Evolutionary conservation across 2,797 vertebrate genomes (phyloP).

Genomic region (Spheniscus humboldti): DNA sequence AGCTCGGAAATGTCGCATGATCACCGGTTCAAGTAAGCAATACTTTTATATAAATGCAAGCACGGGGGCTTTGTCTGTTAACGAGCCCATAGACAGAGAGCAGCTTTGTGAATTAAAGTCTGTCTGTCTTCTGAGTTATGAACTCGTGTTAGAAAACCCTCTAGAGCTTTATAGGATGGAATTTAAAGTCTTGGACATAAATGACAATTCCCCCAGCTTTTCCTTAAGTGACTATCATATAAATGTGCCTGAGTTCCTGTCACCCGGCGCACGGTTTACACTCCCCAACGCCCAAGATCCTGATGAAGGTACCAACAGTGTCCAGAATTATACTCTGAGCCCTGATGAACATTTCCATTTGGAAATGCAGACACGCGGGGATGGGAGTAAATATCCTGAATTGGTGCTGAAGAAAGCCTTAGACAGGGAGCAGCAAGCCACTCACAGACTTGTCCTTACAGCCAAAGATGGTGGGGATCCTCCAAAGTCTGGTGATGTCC

Average conservation of each 20-base stretch:
- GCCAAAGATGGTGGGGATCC: slow-evolving; percentile 75
- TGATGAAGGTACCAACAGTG: slow-evolving; percentile 74
- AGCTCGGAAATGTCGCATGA: slow-evolving; percentile 73
- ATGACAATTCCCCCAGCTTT: slow-evolving; percentile 76
- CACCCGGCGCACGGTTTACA: slow-evolving; percentile 71
- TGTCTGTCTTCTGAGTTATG: slow-evolving; percentile 71
- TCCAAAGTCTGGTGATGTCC: slow-evolving; percentile 59
- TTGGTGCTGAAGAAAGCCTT: slow-evolving; percentile 76
- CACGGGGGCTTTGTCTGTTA: slow-evolving; percentile 73
- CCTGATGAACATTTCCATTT: slow-evolving; percentile 69
- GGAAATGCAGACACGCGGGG: slow-evolving; percentile 54
- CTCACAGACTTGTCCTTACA: slow-evolving; percentile 69
- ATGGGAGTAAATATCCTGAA: slow-evolving; percentile 76
- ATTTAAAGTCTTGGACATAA: slow-evolving; percentile 75
- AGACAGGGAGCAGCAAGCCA: slow-evolving; percentile 75
- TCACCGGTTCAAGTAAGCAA: slow-evolving; percentile 68
- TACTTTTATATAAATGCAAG: slow-evolving; percentile 76
- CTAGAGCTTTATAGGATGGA: slow-evolving; percentile 75
- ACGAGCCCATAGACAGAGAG: slow-evolving; percentile 75
- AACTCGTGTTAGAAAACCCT: slow-evolving; percentile 76
- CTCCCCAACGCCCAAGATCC: slow-evolving; percentile 73
- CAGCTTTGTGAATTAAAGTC: slow-evolving; percentile 67
- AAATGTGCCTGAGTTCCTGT: slow-evolving; percentile 74
- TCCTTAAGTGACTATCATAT: slow-evolving; percentile 64
- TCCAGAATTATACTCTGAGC: slow-evolving; percentile 73